These are phyloP conservation scores for Aleiodes alternator DNA, from an alignment of 2,888 invertebrate genomes.

Conservation along the genomic window DNA sequence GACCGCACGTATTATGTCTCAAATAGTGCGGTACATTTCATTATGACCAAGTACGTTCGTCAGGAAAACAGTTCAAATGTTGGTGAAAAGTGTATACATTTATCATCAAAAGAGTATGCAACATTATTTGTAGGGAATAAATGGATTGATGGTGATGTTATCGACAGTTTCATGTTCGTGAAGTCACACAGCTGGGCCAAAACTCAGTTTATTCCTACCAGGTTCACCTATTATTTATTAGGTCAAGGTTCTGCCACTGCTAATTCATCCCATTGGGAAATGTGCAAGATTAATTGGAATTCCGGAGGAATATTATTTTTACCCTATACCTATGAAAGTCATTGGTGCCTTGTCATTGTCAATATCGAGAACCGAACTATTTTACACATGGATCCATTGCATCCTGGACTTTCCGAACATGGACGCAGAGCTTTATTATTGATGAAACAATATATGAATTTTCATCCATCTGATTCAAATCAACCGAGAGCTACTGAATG, in stretches of 20 bases:
- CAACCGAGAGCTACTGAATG: background rate
- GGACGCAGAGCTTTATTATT: background rate
- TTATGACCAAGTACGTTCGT: background rate
- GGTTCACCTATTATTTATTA: background rate
- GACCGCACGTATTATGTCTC: background rate
- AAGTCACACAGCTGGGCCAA: slow-evolving; percentile 19
- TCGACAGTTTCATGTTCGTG: slow-evolving; percentile 30
- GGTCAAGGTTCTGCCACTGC: no score
- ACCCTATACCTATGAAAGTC: background rate
- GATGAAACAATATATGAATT: background rate
- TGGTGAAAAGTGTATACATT: background rate
- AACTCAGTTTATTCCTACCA: background rate
- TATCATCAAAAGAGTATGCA: background rate
- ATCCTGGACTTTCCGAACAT: background rate
- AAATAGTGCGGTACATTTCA: background rate
- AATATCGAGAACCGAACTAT: slow-evolving; percentile 17
- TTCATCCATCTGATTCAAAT: background rate
- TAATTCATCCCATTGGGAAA: no score
- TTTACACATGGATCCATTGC: slow-evolving; percentile 3
- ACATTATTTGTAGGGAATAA: background rate
- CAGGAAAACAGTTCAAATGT: background rate
- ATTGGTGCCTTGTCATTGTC: slow-evolving; percentile 27
- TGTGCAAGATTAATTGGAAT: background rate
- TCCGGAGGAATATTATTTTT: slow-evolving; percentile 15
- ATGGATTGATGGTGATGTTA: slow-evolving; percentile 38